Percentiles rank a stretch among this genome's conserved stretches.
phyloP scores from a whole-genome alignment of 2,888 invertebrate species.

The Lasiommata megera region DNA sequence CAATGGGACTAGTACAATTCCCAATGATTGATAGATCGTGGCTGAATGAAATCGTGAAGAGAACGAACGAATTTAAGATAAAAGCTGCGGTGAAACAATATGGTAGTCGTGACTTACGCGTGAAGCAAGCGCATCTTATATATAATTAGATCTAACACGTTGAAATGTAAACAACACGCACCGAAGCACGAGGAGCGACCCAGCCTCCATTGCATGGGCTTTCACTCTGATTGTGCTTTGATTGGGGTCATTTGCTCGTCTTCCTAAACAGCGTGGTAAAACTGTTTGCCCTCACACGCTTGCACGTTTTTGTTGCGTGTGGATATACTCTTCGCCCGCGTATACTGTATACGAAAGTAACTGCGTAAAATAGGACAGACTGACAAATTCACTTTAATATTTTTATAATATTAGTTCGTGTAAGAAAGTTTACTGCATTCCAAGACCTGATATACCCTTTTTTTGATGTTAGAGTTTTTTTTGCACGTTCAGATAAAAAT shows the following conservation, averaged over 20 bases:
- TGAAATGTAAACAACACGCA: conserved; percentile 67
- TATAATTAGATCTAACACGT: conserved; percentile 69
- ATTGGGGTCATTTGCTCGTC: conserved; percentile 69
- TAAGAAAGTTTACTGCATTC: no score
- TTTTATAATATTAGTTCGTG: no score
- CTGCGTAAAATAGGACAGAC: no score
- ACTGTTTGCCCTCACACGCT: conserved; percentile 7
- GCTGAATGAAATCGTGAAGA: conserved; percentile 9
- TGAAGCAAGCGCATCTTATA: conserved; percentile 54
- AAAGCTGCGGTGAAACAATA: conserved; percentile 35
- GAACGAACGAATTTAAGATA: conserved; percentile 2
- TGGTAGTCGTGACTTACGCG: conserved; percentile 53
- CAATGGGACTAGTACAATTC: neutral
- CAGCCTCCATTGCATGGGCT: conserved; percentile 55
- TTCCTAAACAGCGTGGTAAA: conserved; percentile 52
- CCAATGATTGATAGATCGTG: conserved; percentile 44
- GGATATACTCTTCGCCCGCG: no score
- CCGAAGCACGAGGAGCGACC: conserved; percentile 44
- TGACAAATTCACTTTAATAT: no score
- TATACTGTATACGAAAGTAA: no score
- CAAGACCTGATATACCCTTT: no score
- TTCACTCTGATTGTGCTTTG: conserved; percentile 74
- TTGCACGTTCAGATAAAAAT: no score
- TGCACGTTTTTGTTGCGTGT: no score
- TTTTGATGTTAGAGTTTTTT: no score